phyloP scores from a whole-genome alignment of 2,113 vertebrate genomes.

The Elanoides forficatus region DNA sequence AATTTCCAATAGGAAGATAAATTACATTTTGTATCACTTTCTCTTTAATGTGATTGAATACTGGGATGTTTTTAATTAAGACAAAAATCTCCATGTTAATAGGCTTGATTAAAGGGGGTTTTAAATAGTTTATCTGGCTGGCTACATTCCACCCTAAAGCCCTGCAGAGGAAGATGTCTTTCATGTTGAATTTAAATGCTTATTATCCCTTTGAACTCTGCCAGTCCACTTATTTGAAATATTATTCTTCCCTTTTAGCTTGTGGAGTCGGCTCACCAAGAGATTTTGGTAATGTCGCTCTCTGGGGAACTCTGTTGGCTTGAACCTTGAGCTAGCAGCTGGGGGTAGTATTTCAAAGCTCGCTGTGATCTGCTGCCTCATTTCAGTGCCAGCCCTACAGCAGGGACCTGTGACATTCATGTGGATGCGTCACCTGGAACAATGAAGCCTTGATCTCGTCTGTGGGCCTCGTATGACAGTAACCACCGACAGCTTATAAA shows the following conservation, averaged over 20 bases:
- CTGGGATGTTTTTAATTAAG: slow-evolving; percentile 19
- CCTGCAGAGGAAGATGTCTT: slow-evolving; percentile 18
- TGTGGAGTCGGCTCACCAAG: not conserved
- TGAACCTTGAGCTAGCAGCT: not conserved
- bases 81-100: slow-evolving; percentile 41
- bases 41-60: not conserved
- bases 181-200: slow-evolving; percentile 51
- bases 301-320: not conserved
- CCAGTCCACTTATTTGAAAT: slow-evolving; percentile 19
- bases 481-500: not conserved
- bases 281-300: slow-evolving; percentile 12
- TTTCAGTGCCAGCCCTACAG: not conserved
- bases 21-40: not conserved
- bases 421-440: not conserved
- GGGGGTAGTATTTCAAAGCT: not conserved
- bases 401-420: rapidly evolving
- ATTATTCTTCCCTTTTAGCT: not conserved
- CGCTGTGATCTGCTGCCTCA: not conserved
- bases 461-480: not conserved
- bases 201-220: slow-evolving; percentile 50
- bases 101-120: slow-evolving; percentile 40
- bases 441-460: not conserved
- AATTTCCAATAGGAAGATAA: not conserved
- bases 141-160: not conserved
- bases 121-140: slow-evolving; percentile 31